These are phyloP conservation scores for Synanthedon tipuliformis DNA, from an alignment of 2,888 invertebrate genomes.

Conservation along the genomic window DNA sequence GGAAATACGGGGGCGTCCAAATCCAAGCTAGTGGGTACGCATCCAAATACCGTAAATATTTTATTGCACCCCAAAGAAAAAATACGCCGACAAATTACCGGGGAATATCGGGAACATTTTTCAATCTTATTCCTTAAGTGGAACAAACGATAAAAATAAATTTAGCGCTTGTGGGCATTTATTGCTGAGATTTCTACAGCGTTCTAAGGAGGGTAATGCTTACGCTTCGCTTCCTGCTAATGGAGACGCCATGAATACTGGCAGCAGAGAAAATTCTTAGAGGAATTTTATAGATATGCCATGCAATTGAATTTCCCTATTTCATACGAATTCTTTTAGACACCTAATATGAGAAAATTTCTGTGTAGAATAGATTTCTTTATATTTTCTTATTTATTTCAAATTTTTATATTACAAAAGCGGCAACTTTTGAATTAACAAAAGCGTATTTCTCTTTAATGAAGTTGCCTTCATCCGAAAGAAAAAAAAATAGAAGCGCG, in stretches of 20 bases:
- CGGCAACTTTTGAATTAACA: constrained; percentile 5
- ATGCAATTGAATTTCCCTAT: constrained; percentile 1
- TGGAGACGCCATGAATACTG: constrained; percentile 14
- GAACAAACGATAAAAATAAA: constrained; percentile 65
- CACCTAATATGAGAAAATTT: no score
- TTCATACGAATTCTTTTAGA: no score
- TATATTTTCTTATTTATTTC: not conserved
- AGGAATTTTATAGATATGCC: not conserved
- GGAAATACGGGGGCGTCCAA: constrained; percentile 38
- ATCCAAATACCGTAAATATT: constrained; percentile 63
- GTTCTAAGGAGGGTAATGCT: constrained; percentile 27
- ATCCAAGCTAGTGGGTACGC: constrained; percentile 37
- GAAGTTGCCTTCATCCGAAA: constrained; percentile 1
- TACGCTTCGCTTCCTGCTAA: constrained; percentile 26
- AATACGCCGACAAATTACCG: constrained; percentile 52
- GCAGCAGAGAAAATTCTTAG: not conserved
- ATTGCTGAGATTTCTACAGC: constrained; percentile 62
- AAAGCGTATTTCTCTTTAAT: constrained; percentile 2
- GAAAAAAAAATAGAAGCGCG: constrained; percentile 2
- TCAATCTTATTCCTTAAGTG: constrained; percentile 68
- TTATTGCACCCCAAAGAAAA: constrained; percentile 48
- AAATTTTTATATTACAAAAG: constrained; percentile 3
- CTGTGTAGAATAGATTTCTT: not conserved
- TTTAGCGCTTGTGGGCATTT: constrained; percentile 62
- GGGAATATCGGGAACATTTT: constrained; percentile 59